Conservation (phyloP, 2,113 vertebrate genomes). For the Propithecus coquereli region DNA sequence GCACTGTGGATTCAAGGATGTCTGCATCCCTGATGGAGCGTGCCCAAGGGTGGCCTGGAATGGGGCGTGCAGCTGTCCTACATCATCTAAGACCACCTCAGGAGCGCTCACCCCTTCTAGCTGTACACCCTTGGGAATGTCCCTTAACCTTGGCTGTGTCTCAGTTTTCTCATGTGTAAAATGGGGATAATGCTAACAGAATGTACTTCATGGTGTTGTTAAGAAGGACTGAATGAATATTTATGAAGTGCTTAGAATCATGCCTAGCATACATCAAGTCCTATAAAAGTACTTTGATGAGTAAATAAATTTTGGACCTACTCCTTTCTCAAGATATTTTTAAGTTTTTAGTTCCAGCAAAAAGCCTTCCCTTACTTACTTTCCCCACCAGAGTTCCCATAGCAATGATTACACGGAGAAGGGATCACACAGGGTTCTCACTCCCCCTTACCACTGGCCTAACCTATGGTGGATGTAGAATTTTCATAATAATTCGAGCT, state of each 20-base stretch:
- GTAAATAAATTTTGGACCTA: not conserved
- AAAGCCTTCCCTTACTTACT: not conserved
- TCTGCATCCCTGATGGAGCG: not conserved
- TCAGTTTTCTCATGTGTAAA: not conserved
- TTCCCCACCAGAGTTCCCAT: not conserved
- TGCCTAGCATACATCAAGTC: not conserved
- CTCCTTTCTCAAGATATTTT: not conserved
- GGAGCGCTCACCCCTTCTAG: rapidly evolving
- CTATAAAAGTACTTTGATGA: not conserved
- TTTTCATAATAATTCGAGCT: not conserved
- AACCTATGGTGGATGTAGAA: not conserved
- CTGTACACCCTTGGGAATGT: not conserved
- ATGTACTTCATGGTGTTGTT: not conserved
- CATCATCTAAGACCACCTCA: not conserved
- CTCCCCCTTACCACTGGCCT: not conserved
- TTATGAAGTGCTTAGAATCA: not conserved
- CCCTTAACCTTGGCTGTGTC: not conserved
- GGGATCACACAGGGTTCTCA: not conserved
- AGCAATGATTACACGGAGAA: not conserved
- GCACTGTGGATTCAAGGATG: not conserved
- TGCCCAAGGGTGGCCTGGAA: not conserved
- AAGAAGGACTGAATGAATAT: not conserved
- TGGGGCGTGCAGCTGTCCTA: not conserved
- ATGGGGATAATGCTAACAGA: not conserved
- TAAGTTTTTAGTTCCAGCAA: not conserved